Evolutionary conservation across 64 coral and sea anemone genomes (phyloP).

Genomic region (Stylophora pistillata): DNA sequence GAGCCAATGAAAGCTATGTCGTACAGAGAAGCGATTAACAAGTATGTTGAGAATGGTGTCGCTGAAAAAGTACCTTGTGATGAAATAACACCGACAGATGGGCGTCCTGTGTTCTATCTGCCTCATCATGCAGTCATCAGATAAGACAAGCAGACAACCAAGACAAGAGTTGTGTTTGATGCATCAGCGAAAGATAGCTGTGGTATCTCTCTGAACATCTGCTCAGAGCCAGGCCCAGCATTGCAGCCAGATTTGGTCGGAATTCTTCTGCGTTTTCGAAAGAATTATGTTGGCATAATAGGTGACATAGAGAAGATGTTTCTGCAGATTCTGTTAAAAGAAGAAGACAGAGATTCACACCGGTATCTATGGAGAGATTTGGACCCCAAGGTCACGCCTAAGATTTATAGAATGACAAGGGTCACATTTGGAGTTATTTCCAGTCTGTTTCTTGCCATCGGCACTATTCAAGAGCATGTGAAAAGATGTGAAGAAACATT

Average conservation of each 20-base stretch:
- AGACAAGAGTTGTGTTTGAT: slow-evolving; percentile 38
- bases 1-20: slow-evolving; percentile 10
- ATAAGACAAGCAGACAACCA: slow-evolving; percentile 36
- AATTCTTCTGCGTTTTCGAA: slow-evolving; percentile 12
- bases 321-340: background rate
- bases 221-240: slow-evolving; percentile 15
- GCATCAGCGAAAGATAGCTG: slow-evolving; percentile 11
- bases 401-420: slow-evolving; percentile 45
- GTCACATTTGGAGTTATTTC: slow-evolving; percentile 48
- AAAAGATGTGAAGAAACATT: slow-evolving; percentile 24
- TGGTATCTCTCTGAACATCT: slow-evolving; percentile 54
- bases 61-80: slow-evolving; percentile 20
- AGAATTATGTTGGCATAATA: slow-evolving; percentile 4
- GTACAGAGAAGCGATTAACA: background rate
- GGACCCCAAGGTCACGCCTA: slow-evolving; percentile 11
- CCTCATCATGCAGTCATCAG: slow-evolving; percentile 44
- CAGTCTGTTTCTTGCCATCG: slow-evolving; percentile 20
- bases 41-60: background rate
- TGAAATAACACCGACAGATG: background rate
- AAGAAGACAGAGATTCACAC: slow-evolving; percentile 14
- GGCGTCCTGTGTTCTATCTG: slow-evolving; percentile 14
- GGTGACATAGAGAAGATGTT: too few relatives aligned
- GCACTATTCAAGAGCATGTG: slow-evolving; percentile 31
- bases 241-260: slow-evolving; percentile 45
- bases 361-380: slow-evolving; percentile 41